phyloP scores from a whole-genome alignment of 2,113 vertebrate species.

The Muscicapa adusta region DNA sequence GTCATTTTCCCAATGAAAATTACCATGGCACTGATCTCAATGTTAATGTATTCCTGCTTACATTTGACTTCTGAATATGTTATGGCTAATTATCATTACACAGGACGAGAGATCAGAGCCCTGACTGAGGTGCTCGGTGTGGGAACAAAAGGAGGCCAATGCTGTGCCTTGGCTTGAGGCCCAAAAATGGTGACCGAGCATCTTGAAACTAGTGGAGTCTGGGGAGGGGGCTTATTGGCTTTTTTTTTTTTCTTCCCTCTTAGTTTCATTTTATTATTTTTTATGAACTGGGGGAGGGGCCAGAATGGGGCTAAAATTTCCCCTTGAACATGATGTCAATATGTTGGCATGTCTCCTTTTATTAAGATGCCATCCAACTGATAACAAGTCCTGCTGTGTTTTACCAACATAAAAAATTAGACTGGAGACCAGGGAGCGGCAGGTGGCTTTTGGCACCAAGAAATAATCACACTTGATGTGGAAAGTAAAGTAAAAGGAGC shows the following conservation, averaged over 20 bases:
- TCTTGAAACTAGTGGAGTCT: constrained; percentile 66
- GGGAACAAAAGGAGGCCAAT: constrained; percentile 87
- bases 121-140: constrained; percentile 73
- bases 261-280: constrained; percentile 1
- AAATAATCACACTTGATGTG: constrained; percentile 99
- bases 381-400: constrained; percentile 99
- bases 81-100: constrained; percentile 93
- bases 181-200: constrained; percentile 70
- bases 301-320: constrained; percentile 81
- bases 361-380: constrained; percentile 99
- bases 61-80: constrained; percentile 97
- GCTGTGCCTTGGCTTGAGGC: constrained; percentile 79
- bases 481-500: constrained; percentile 99
- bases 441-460: constrained; percentile 99
- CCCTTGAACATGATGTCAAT: constrained; percentile 99
- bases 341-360: constrained; percentile 98
- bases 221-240: neutral
- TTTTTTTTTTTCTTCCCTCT: neutral
- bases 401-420: constrained; percentile 99
- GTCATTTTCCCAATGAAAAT: constrained; percentile 79
- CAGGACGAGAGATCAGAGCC: constrained; percentile 82
- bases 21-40: constrained; percentile 77
- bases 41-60: constrained; percentile 92
- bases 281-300: constrained; percentile 19
- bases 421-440: constrained; percentile 95